Conservation (phyloP, 2,113 vertebrate species). For the Dicentrarchus labrax region DNA sequence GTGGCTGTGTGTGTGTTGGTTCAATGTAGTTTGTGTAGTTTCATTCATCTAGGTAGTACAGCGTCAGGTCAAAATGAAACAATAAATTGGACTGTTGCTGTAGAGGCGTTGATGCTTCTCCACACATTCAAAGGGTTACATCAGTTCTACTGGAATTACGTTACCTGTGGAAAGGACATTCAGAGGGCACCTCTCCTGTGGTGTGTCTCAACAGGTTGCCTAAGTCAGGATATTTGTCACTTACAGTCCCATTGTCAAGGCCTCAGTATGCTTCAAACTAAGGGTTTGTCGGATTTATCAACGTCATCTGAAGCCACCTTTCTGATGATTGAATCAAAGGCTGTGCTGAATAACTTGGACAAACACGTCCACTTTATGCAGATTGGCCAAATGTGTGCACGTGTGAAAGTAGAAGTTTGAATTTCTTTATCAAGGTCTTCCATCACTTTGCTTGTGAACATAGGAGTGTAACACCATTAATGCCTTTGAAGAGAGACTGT, state of each 20-base stretch:
- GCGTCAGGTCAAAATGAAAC: slow-evolving; percentile 64
- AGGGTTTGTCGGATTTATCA: neutral
- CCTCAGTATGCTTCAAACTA: slow-evolving; percentile 10
- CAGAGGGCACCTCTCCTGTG: neutral
- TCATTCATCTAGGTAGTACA: slow-evolving; percentile 32
- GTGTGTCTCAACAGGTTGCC: neutral
- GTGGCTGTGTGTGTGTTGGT: slow-evolving; percentile 21
- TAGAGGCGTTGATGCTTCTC: slow-evolving; percentile 9
- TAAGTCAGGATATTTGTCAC: neutral
- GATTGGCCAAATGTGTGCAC: neutral
- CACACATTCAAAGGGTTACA: slow-evolving; percentile 13
- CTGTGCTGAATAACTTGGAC: neutral
- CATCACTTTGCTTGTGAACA: neutral
- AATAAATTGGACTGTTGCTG: slow-evolving; percentile 14
- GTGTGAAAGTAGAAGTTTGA: neutral
- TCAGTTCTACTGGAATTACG: neutral
- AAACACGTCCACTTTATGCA: neutral
- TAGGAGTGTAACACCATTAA: neutral
- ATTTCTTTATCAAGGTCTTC: neutral
- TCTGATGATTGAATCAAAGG: neutral
- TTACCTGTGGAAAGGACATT: neutral
- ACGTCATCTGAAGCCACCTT: neutral
- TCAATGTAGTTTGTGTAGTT: slow-evolving; percentile 24
- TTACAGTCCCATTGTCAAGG: neutral
- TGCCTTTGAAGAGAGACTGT: neutral